Percentiles rank a stretch among this genome's conserved stretches.
phyloP scores from a whole-genome alignment of 2,797 vertebrate genomes.

The Cynodonichthys magdalenae region DNA sequence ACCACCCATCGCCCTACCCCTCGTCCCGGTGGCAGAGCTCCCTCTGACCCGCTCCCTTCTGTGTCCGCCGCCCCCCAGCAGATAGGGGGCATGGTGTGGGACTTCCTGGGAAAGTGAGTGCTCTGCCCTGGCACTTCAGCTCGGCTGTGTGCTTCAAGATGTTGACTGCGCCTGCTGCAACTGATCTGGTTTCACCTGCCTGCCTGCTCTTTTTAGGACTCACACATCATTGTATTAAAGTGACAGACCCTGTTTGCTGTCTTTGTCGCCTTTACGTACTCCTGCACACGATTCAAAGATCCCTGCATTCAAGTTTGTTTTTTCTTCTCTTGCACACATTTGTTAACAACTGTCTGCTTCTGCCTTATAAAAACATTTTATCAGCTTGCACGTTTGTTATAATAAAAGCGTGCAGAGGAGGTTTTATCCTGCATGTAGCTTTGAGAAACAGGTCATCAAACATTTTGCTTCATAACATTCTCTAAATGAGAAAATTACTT shows the following conservation, averaged over 20 bases:
- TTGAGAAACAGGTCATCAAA: slow-evolving; percentile 7
- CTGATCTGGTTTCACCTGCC: slow-evolving; percentile 60
- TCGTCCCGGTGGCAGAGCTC: slow-evolving; percentile 82
- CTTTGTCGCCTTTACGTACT: slow-evolving; percentile 2
- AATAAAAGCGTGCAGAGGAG: slow-evolving; percentile 4
- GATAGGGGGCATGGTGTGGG: slow-evolving; percentile 83
- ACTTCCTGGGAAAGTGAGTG: slow-evolving; percentile 86
- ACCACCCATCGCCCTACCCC: slow-evolving; percentile 65
- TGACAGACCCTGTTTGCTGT: slow-evolving; percentile 15
- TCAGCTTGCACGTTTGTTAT: background rate
- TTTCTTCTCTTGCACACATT: slow-evolving; percentile 41
- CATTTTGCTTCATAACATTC: too few relatives aligned
- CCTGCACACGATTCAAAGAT: slow-evolving; percentile 53
- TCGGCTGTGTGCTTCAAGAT: slow-evolving; percentile 67
- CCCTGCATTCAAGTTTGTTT: slow-evolving; percentile 42
- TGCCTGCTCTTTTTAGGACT: slow-evolving; percentile 49
- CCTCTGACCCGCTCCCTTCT: slow-evolving; percentile 83
- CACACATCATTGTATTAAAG: slow-evolving; percentile 59
- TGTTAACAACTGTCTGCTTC: slow-evolving; percentile 1
- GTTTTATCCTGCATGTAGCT: slow-evolving; percentile 28
- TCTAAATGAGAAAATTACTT: background rate
- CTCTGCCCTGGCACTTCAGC: slow-evolving; percentile 81
- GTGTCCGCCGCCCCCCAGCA: slow-evolving; percentile 79
- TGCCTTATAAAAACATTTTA: slow-evolving; percentile 16
- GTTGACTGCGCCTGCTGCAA: slow-evolving; percentile 57